Conservation (phyloP, 2,797 vertebrate species). For the Arnoldichthys spilopterus region DNA sequence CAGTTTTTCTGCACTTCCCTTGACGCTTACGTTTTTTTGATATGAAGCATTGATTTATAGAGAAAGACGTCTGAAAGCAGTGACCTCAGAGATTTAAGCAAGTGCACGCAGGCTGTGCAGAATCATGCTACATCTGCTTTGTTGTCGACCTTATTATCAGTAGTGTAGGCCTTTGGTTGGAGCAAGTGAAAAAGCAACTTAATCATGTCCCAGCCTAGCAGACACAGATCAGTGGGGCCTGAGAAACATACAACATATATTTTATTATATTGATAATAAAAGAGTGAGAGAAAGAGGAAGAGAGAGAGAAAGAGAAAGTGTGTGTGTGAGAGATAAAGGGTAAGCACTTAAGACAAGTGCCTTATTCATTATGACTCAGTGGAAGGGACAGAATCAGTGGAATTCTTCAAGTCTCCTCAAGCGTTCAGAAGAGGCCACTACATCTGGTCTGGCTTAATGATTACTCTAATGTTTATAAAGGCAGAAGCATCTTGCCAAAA, state of each 20-base stretch:
- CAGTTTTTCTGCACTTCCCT: slow-evolving; percentile 1
- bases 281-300: neutral
- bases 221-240: neutral
- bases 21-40: slow-evolving; percentile 17
- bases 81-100: slow-evolving; percentile 38
- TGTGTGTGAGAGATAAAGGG: neutral
- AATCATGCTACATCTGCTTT: slow-evolving; percentile 16
- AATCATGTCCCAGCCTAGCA: neutral
- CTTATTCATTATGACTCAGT: slow-evolving; percentile 10
- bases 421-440: neutral
- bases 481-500: neutral
- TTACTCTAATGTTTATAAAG: slow-evolving; percentile 26
- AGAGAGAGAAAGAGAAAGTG: neutral
- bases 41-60: slow-evolving; percentile 21
- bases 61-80: slow-evolving; percentile 16
- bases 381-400: neutral
- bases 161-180: slow-evolving; percentile 11
- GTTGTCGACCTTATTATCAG: slow-evolving; percentile 19
- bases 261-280: slow-evolving; percentile 19
- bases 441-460: neutral
- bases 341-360: slow-evolving; percentile 2
- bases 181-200: neutral
- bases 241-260: neutral
- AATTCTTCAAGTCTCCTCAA: neutral
- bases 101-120: neutral